Evolutionary conservation across 2,797 vertebrate genomes (phyloP).

Genomic region (Ctenosaura bakeri): DNA sequence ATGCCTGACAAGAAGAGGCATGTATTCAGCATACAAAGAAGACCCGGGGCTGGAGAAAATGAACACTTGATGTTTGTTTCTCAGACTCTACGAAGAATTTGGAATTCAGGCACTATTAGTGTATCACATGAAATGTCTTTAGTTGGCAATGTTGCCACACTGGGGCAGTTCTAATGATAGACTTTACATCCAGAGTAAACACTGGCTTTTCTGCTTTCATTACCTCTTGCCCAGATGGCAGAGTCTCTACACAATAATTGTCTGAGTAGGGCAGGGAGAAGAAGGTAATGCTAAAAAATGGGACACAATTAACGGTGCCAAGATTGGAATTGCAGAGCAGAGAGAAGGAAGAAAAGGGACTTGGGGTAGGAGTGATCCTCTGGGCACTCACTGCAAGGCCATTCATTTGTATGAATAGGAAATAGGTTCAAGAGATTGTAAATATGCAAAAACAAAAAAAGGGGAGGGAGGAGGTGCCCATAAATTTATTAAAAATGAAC

Average conservation of each 20-base stretch:
- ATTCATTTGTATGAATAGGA: neutral
- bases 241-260: neutral
- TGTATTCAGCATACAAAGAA: neutral
- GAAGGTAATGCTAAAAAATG: neutral
- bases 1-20: neutral
- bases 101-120: neutral
- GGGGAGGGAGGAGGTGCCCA: neutral
- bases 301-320: neutral
- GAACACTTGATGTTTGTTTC: neutral
- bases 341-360: neutral
- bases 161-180: neutral
- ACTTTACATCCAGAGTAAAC: neutral
- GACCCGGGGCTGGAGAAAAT: neutral
- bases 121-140: neutral
- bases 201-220: neutral
- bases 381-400: slow-evolving; percentile 1
- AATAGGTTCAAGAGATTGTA: neutral
- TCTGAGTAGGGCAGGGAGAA: too few relatives aligned
- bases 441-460: neutral
- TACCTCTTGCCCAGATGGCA: neutral
- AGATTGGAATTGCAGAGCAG: neutral
- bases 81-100: neutral
- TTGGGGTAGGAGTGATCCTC: neutral
- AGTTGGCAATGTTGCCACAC: neutral
- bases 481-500: neutral